Evolutionary conservation across 2,888 invertebrate species (phyloP).

Genomic region (Rotaria macrura): DNA sequence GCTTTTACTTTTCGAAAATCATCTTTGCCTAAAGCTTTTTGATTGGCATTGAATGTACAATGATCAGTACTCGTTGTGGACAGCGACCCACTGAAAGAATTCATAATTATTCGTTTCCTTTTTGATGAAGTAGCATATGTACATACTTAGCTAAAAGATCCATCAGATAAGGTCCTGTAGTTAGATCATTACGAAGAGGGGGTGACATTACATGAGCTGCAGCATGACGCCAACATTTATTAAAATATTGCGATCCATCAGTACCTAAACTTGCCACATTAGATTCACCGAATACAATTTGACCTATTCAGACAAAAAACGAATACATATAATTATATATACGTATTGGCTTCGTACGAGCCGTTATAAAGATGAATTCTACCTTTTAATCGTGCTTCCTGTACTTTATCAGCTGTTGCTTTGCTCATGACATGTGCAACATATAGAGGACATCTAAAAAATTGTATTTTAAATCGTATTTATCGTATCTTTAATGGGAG

Average conservation of each 20-base stretch:
- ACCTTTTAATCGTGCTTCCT: constrained; percentile 35
- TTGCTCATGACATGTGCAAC: constrained; percentile 88
- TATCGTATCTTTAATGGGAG: neutral
- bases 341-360: too few species aligned
- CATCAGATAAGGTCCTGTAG: constrained; percentile 64
- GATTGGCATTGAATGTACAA: constrained; percentile 35
- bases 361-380: too few species aligned
- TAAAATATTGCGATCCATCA: constrained; percentile 65
- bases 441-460: constrained; percentile 63
- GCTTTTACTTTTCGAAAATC: constrained; percentile 43
- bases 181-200: constrained; percentile 32
- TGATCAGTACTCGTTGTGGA: constrained; percentile 35
- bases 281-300: constrained; percentile 33
- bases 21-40: constrained; percentile 36
- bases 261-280: constrained; percentile 60
- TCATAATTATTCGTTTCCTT: neutral
- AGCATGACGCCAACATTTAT: constrained; percentile 34
- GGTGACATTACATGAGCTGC: constrained; percentile 35
- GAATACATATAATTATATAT: too few species aligned
- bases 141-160: constrained; percentile 62
- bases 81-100: constrained; percentile 28
- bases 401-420: constrained; percentile 28
- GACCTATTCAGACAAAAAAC: neutral
- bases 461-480: constrained; percentile 44
- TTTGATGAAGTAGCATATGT: constrained; percentile 58